Conservation (phyloP, 2,113 vertebrate genomes). For the Oenanthe oenanthe region DNA sequence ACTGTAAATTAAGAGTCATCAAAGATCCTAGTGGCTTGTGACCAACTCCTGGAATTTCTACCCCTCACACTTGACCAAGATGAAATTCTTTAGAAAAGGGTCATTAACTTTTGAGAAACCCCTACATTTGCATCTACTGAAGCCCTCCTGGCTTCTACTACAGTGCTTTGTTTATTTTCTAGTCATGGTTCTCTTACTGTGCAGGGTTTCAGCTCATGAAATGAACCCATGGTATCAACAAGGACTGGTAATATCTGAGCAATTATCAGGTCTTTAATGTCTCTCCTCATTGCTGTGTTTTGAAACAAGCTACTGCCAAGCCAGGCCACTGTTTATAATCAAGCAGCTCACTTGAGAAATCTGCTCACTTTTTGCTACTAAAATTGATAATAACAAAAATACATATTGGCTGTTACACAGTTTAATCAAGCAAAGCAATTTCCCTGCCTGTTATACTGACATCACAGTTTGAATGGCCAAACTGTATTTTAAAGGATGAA, state of each 20-base stretch:
- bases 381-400: slow-evolving; percentile 32
- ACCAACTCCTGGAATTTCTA: not conserved
- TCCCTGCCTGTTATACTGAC: not conserved
- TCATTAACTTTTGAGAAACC: not conserved
- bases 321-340: not conserved
- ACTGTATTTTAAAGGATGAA: slow-evolving; percentile 20
- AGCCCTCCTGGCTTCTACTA: not conserved
- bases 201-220: not conserved
- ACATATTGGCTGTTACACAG: not conserved
- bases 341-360: not conserved
- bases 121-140: not conserved
- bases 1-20: not conserved
- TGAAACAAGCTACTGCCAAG: not conserved
- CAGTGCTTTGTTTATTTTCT: fast-evolving
- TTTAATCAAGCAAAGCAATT: slow-evolving; percentile 48
- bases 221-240: not conserved
- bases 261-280: not conserved
- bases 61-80: not conserved
- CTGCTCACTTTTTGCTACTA: not conserved
- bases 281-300: not conserved
- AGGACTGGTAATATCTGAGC: not conserved
- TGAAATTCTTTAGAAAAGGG: fast-evolving
- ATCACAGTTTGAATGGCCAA: not conserved
- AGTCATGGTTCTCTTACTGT: fast-evolving
- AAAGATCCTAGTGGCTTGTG: not conserved